A percentile compares a stretch with the other conserved stretches of the same genome.
Conservation (phyloP, 2,888 invertebrate genomes). For the Drosophila pseudotakahashii region DNA sequence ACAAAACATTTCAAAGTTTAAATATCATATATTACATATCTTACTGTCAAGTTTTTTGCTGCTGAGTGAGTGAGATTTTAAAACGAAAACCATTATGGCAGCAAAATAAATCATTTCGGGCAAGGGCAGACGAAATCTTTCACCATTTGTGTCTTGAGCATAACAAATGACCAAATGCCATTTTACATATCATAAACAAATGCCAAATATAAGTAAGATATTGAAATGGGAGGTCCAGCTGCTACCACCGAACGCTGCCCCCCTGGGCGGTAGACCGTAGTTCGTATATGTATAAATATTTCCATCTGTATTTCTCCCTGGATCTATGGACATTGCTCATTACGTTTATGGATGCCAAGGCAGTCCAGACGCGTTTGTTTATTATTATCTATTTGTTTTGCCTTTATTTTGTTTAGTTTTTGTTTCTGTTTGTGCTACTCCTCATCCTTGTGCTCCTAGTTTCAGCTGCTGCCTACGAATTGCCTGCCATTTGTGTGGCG, state of each 20-base stretch:
- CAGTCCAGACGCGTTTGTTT: constrained; percentile 33
- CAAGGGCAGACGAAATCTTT: constrained; percentile 11
- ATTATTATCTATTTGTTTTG: constrained; percentile 33
- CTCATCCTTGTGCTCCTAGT: constrained; percentile 11
- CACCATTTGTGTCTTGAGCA: constrained; percentile 5
- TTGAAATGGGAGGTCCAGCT: constrained; percentile 18
- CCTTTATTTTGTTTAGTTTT: constrained; percentile 26
- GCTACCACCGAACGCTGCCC: no score
- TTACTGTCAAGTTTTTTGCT: neutral
- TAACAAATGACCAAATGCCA: constrained; percentile 25
- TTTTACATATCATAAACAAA: constrained; percentile 20
- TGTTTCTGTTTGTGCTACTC: constrained; percentile 11
- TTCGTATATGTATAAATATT: constrained; percentile 8
- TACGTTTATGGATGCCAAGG: constrained; percentile 37
- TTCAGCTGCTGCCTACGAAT: no score
- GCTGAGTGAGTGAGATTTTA: neutral
- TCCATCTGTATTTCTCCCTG: constrained; percentile 6
- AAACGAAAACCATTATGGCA: neutral
- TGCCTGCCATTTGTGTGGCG: constrained; percentile 14
- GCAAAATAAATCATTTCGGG: constrained; percentile 7
- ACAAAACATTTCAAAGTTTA: no score
- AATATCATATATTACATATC: no score
- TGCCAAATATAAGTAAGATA: constrained; percentile 13
- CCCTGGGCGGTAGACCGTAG: constrained; percentile 2
- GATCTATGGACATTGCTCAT: constrained; percentile 24